Evolutionary conservation across 2,797 vertebrate species (phyloP).

Genomic region (Balearica regulorum): DNA sequence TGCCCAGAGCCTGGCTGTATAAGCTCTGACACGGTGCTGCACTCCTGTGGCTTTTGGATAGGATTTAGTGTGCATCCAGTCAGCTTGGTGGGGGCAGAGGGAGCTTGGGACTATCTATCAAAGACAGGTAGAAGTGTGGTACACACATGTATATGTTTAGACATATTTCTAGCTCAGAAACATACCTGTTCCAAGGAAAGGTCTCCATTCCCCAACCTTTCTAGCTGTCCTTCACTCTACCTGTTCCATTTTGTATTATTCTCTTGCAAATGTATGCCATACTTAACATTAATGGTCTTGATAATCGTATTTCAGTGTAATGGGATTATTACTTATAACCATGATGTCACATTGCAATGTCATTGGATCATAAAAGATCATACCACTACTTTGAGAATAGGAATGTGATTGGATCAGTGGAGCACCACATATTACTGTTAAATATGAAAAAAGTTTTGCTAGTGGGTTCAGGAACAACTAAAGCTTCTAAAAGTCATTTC

Average conservation of each 20-base stretch:
- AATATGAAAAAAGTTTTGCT: not conserved
- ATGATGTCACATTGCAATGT: not conserved
- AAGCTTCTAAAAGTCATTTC: not conserved
- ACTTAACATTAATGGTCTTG: not conserved
- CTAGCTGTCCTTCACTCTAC: not conserved
- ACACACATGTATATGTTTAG: accelerated
- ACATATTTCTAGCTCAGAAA: not conserved
- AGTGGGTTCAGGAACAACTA: not conserved
- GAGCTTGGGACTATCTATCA: not conserved
- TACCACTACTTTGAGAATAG: not conserved
- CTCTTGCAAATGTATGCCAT: not conserved
- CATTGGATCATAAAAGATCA: not conserved
- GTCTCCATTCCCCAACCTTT: not conserved
- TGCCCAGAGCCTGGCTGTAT: not conserved
- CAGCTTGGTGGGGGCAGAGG: not conserved
- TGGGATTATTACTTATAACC: not conserved
- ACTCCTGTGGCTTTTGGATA: not conserved
- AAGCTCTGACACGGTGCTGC: accelerated
- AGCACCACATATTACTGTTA: not conserved
- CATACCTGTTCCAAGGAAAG: not conserved
- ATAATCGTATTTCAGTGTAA: not conserved
- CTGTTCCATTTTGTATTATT: not conserved
- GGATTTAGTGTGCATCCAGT: not conserved
- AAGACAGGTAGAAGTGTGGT: not conserved
- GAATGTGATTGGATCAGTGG: not conserved